phyloP scores from a whole-genome alignment of 2,113 vertebrate species.

The Athene cunicularia region DNA sequence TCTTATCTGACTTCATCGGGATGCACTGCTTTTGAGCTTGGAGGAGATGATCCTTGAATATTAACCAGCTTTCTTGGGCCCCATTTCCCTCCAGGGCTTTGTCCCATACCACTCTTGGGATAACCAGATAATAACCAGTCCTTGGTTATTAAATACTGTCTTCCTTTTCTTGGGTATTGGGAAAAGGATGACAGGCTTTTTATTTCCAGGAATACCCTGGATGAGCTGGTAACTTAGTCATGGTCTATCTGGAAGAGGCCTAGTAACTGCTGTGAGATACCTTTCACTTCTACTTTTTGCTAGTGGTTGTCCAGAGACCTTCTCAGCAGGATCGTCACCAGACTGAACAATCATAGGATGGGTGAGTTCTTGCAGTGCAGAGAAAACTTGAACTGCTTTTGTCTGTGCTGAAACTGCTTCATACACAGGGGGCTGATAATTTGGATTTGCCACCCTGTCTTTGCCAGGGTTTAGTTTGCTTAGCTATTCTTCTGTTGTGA shows the following conservation, averaged over 20 bases:
- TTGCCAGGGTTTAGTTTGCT: background rate
- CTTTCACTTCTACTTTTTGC: background rate
- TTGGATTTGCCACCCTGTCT: background rate
- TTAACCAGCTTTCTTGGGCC: too few relatives aligned
- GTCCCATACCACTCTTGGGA: too few relatives aligned
- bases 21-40: too few relatives aligned
- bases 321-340: background rate
- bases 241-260: background rate
- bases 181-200: background rate
- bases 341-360: background rate
- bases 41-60: too few relatives aligned
- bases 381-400: background rate
- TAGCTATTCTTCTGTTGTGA: background rate
- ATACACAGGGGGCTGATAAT: accelerated
- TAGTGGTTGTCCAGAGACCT: background rate
- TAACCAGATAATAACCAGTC: too few relatives aligned
- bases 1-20: too few relatives aligned
- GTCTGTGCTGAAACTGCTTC: background rate
- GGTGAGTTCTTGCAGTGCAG: background rate
- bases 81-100: too few relatives aligned
- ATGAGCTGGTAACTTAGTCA: background rate
- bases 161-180: background rate
- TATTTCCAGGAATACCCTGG: background rate
- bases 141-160: background rate
- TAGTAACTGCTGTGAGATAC: background rate